phyloP scores from a whole-genome alignment of 2,888 invertebrate genomes.

The Ormia ochracea region DNA sequence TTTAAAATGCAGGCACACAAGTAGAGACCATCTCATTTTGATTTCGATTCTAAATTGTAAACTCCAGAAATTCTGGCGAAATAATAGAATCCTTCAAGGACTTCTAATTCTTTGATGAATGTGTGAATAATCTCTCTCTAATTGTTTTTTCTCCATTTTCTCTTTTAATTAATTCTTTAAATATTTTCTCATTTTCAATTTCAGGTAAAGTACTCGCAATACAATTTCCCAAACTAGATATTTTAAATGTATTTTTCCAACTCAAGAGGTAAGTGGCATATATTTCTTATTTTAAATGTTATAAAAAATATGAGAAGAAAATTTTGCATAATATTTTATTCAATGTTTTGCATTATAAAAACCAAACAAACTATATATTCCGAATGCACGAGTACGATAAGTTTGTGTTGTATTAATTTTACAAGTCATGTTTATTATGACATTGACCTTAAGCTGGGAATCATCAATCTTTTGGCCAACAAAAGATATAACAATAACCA shows the following conservation, averaged over 20 bases:
- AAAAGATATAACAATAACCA: neutral
- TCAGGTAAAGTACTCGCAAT: constrained; percentile 48
- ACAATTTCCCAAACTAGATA: constrained; percentile 1
- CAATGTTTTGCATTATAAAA: neutral
- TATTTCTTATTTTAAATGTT: constrained; percentile 8
- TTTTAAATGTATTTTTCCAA: constrained; percentile 15
- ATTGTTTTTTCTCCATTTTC: neutral
- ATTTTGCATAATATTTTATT: constrained; percentile 28
- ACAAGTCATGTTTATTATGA: constrained; percentile 61
- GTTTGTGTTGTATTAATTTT: constrained; percentile 40
- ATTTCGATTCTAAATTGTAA: too few species aligned
- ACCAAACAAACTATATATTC: constrained; percentile 4
- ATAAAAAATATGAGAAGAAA: constrained; percentile 9
- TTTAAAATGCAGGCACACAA: too few species aligned
- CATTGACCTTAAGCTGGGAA: constrained; percentile 60
- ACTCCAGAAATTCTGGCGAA: too few species aligned
- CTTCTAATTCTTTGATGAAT: too few species aligned
- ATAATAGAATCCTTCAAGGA: too few species aligned
- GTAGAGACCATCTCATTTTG: too few species aligned
- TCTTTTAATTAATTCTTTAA: neutral
- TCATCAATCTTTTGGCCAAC: constrained; percentile 51
- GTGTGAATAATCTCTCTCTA: too few species aligned
- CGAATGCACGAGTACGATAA: neutral
- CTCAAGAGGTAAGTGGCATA: constrained; percentile 46
- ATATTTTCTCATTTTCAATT: neutral